Percentiles rank a stretch among this genome's conserved stretches.
These are phyloP conservation scores for Sinocyclocheilus maitianheensis DNA, from an alignment of 2,113 vertebrate genomes.

Conservation along the genomic window DNA sequence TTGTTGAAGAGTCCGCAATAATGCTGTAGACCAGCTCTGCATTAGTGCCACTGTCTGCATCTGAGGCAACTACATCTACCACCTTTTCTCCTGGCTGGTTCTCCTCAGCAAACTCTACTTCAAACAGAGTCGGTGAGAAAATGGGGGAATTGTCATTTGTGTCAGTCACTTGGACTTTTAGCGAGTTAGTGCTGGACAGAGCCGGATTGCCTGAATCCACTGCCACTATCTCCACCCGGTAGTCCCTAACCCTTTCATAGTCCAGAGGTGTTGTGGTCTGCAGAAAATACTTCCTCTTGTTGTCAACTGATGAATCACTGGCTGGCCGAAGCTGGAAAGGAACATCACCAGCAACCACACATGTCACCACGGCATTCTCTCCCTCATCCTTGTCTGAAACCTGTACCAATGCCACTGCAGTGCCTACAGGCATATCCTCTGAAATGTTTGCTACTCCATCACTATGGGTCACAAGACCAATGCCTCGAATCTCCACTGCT, in stretches of 20 bases:
- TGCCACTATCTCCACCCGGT: constrained; percentile 92
- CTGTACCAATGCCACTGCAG: constrained; percentile 94
- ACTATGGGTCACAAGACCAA: constrained; percentile 93
- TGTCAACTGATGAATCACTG: constrained; percentile 91
- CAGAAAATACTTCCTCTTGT: constrained; percentile 97
- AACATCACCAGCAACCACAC: constrained; percentile 93
- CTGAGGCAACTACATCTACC: constrained; percentile 87
- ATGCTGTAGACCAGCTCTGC: constrained; percentile 90
- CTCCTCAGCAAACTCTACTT: constrained; percentile 92
- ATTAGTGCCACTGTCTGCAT: constrained; percentile 94
- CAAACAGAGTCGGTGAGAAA: constrained; percentile 89
- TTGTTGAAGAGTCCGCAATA: constrained; percentile 84
- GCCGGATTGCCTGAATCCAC: constrained; percentile 97
- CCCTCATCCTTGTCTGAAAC: constrained; percentile 97
- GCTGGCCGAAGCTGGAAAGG: constrained; percentile 94
- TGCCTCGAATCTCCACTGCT: constrained; percentile 94
- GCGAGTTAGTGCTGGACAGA: constrained; percentile 94
- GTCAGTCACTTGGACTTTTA: constrained; percentile 94
- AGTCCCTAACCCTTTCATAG: constrained; percentile 89
- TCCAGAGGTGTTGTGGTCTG: constrained; percentile 96
- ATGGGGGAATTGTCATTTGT: constrained; percentile 94
- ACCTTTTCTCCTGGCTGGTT: constrained; percentile 89
- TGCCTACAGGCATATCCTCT: constrained; percentile 93
- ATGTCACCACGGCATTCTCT: constrained; percentile 96
- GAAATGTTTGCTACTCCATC: constrained; percentile 96